phyloP scores from a whole-genome alignment of 1,140 invertebrate species.

The Helicoverpa armigera region DNA sequence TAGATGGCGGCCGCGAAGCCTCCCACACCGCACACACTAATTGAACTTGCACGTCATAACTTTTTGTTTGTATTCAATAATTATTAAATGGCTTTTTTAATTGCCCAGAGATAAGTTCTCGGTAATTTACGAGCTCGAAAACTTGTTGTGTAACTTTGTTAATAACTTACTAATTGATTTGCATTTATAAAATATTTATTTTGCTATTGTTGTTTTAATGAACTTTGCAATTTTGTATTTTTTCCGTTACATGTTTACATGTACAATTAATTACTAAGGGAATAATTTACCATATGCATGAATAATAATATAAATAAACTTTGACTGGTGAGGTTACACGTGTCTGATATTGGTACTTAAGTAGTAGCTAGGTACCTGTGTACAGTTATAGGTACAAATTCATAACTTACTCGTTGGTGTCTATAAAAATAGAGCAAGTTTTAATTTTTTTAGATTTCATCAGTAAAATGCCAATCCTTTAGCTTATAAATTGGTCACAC shows the following conservation, averaged over 20 bases:
- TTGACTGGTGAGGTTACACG: slow-evolving; percentile 26
- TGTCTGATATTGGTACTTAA: not conserved
- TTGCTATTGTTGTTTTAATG: slow-evolving; percentile 20
- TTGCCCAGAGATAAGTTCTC: slow-evolving; percentile 49
- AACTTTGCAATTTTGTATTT: slow-evolving; percentile 14
- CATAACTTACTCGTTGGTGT: not conserved
- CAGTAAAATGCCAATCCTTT: no score
- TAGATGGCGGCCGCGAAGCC: slow-evolving; percentile 85
- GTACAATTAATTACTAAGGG: not conserved
- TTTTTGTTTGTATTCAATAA: slow-evolving; percentile 75
- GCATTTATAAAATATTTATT: slow-evolving; percentile 12
- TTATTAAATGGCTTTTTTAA: slow-evolving; percentile 54
- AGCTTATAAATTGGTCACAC: no score
- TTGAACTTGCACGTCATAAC: slow-evolving; percentile 84
- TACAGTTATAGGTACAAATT: slow-evolving; percentile 4
- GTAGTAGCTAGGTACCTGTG: not conserved
- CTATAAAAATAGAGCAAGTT: not conserved
- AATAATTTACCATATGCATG: slow-evolving; percentile 10
- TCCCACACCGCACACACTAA: slow-evolving; percentile 83
- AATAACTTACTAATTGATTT: slow-evolving; percentile 37
- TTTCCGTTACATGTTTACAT: slow-evolving; percentile 3
- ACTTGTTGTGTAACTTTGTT: slow-evolving; percentile 39
- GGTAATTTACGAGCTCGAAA: slow-evolving; percentile 41
- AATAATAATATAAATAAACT: slow-evolving; percentile 19
- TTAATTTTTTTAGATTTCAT: no score